Conservation (phyloP, 2,113 vertebrate genomes). For the Bucco capensis region DNA sequence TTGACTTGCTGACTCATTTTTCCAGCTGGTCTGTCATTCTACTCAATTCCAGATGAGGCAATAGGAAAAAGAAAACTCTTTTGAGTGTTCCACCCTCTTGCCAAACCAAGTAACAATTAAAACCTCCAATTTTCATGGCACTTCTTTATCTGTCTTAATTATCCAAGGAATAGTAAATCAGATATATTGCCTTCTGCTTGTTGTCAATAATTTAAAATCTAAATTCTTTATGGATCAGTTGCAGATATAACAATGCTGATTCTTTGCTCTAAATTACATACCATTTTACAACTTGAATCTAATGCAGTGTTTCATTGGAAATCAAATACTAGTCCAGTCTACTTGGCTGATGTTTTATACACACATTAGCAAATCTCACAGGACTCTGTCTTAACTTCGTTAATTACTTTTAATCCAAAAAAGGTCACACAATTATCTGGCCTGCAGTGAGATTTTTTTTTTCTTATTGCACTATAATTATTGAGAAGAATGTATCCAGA, state of each 20-base stretch:
- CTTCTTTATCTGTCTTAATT: slow-evolving; percentile 55
- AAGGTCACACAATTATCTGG: neutral
- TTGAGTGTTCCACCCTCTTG: slow-evolving; percentile 52
- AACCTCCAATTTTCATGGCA: slow-evolving; percentile 46
- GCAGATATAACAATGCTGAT: slow-evolving; percentile 24
- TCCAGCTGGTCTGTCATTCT: slow-evolving; percentile 54
- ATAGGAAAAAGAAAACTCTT: slow-evolving; percentile 55
- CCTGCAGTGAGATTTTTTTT: neutral
- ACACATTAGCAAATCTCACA: neutral
- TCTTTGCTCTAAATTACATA: slow-evolving; percentile 17
- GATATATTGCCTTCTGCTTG: slow-evolving; percentile 51
- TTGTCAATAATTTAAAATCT: slow-evolving; percentile 54
- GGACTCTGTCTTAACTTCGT: neutral
- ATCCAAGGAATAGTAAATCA: slow-evolving; percentile 54
- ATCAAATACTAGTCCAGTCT: slow-evolving; percentile 13
- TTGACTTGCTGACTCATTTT: slow-evolving; percentile 66
- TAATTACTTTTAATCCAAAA: neutral
- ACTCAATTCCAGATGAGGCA: slow-evolving; percentile 57
- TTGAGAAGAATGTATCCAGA: neutral
- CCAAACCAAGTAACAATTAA: slow-evolving; percentile 57
- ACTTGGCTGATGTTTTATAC: neutral
- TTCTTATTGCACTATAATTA: neutral
- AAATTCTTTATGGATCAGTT: slow-evolving; percentile 46
- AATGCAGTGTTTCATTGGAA: neutral
- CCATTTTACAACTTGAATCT: slow-evolving; percentile 4